Conservation (phyloP, 2,113 vertebrate genomes). For the Ceratotherium simum region DNA sequence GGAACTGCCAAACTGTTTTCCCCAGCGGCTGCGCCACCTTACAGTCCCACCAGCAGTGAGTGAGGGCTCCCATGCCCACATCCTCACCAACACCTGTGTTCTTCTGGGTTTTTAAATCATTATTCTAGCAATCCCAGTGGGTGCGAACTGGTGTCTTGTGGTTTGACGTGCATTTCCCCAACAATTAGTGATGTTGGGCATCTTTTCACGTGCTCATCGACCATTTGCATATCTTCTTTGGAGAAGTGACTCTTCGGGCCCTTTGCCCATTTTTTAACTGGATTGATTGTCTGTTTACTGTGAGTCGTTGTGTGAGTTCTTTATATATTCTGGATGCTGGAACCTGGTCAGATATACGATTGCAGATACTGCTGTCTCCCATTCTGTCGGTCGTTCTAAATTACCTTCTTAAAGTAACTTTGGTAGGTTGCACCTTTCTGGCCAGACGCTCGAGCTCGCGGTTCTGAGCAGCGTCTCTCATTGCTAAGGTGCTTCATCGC, state of each 20-base stretch:
- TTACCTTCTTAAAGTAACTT: neutral
- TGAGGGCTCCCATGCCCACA: accelerated
- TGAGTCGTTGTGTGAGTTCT: neutral
- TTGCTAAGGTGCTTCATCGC: accelerated
- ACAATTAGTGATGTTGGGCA: accelerated
- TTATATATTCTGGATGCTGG: neutral
- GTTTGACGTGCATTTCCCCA: neutral
- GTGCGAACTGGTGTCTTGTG: neutral
- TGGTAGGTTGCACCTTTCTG: accelerated
- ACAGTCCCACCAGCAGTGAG: accelerated
- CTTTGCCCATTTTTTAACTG: accelerated
- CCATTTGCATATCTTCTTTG: accelerated
- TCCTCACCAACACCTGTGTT: accelerated
- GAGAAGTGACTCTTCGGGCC: neutral
- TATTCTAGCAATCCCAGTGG: accelerated
- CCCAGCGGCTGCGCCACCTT: accelerated
- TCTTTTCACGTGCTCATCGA: accelerated
- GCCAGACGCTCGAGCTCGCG: accelerated
- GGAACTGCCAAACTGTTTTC: accelerated
- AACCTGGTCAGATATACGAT: accelerated
- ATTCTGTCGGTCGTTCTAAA: accelerated
- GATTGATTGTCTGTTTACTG: neutral
- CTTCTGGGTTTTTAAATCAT: neutral
- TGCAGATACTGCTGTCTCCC: no score
- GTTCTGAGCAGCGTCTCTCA: neutral